These are phyloP conservation scores for Danionella cerebrum DNA, from an alignment of 2,113 vertebrate genomes.

Conservation along the genomic window DNA sequence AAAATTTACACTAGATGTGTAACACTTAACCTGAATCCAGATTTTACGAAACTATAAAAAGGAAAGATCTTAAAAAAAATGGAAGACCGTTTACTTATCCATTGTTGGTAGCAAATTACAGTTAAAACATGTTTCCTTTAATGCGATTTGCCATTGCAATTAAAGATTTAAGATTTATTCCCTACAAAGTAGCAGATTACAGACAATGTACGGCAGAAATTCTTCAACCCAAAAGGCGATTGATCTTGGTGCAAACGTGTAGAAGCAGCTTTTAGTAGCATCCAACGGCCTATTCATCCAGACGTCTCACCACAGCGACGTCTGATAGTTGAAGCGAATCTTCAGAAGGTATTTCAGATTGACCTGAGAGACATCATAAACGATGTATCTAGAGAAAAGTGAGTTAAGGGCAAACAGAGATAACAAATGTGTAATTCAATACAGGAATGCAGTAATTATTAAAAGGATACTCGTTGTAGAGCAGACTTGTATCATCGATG, in stretches of 20 bases:
- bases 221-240: neutral
- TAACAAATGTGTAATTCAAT: neutral
- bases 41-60: neutral
- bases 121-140: neutral
- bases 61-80: conserved; percentile 4
- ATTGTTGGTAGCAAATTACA: neutral
- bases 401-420: conserved; percentile 60
- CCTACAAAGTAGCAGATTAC: neutral
- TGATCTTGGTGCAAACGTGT: neutral
- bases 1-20: neutral
- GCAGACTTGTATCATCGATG: conserved; percentile 85
- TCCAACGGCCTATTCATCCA: conserved; percentile 15
- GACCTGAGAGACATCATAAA: conserved; percentile 92
- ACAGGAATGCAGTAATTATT: too few relatives aligned
- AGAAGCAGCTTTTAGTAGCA: conserved; percentile 13
- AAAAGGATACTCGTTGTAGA: conserved; percentile 99
- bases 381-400: conserved; percentile 79
- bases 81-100: conserved; percentile 25
- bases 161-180: neutral
- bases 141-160: neutral
- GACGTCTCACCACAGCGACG: conserved; percentile 80
- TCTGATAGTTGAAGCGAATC: conserved; percentile 94
- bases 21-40: conserved; percentile 4
- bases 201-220: neutral
- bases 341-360: conserved; percentile 96